A percentile compares a stretch with the other conserved stretches of the same genome.
Evolutionary conservation across 2,113 vertebrate species (phyloP).

Genomic region (Malurus alboscapulatus): DNA sequence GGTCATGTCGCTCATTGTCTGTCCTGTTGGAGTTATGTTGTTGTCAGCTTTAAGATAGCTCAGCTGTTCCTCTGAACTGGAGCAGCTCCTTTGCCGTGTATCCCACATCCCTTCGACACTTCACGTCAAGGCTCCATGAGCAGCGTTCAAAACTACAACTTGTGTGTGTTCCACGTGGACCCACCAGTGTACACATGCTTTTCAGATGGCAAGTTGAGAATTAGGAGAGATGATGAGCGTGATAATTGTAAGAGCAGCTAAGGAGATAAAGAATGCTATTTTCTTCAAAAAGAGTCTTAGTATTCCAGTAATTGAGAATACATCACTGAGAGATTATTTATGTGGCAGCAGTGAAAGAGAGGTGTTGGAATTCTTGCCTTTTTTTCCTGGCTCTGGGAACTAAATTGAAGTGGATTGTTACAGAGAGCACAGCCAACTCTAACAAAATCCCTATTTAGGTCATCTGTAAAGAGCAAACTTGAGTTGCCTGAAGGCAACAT

Average conservation of each 20-base stretch:
- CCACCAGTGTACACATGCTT: neutral
- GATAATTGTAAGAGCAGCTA: neutral
- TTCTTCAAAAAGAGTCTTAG: neutral
- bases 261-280: neutral
- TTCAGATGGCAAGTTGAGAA: neutral
- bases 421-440: conserved; percentile 5
- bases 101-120: neutral
- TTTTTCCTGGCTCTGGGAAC: neutral
- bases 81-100: neutral
- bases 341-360: neutral
- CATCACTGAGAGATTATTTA: neutral
- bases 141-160: neutral
- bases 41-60: neutral
- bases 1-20: neutral
- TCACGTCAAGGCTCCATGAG: neutral
- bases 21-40: neutral
- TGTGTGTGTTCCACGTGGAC: neutral
- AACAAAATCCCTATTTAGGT: conserved; percentile 39
- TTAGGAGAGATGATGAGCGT: neutral
- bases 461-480: neutral
- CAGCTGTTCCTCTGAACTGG: neutral
- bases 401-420: neutral
- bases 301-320: neutral
- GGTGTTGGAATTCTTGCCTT: neutral
- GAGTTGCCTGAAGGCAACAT: neutral